Evolutionary conservation across 2,113 vertebrate species (phyloP), one percentile per base, ranked within the genome.

Genomic region (Acrocephalus kingi): DNA sequence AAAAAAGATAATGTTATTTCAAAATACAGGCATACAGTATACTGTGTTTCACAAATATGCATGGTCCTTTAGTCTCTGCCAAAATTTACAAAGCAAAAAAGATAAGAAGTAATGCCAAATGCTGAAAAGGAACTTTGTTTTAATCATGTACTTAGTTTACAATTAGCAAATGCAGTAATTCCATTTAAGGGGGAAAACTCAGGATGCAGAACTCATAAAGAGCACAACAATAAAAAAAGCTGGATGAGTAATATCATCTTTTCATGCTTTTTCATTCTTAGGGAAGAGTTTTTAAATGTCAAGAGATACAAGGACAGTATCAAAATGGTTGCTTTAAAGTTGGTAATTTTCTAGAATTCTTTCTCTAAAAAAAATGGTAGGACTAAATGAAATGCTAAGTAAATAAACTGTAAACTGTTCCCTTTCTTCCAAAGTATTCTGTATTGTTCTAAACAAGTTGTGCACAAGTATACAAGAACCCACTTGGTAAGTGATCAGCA

Each of bases 171-270:
- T 0, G 0, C 48, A 81, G 48, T 84, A 81, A 93, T 84, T 90
- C 93, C 96, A 95, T 96, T 95, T 96, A 94, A 92, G 94, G 96
- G 49, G 89, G 82, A 20, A 93, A 86, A 96, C 52, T 64, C 76
- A 78, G 37, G 49, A 94, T 43, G 61, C 37, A 84, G 76, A 84
- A 59, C 73, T 69, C 61, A 41, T 55, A 85, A 88, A 67, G 24
- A 84, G 15, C 5, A 33, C n/a, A 87, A 37, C 10, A 89, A n/a
- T 48, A 73, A 87, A 66, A 92, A 79, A 94, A 93, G 37, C 9
- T 81, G 45, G 22, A 82, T 46, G 31, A 90, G 31, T 78, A 69
- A 72, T 28, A n/a, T 18, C 18, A 39, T 80, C 43, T 84, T 75
- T 35, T 54, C 33, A 20, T 39, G 33, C 13, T n/a, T 81, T 67